Conservation (phyloP, 2,797 vertebrate species). For the Periparus ater region DNA sequence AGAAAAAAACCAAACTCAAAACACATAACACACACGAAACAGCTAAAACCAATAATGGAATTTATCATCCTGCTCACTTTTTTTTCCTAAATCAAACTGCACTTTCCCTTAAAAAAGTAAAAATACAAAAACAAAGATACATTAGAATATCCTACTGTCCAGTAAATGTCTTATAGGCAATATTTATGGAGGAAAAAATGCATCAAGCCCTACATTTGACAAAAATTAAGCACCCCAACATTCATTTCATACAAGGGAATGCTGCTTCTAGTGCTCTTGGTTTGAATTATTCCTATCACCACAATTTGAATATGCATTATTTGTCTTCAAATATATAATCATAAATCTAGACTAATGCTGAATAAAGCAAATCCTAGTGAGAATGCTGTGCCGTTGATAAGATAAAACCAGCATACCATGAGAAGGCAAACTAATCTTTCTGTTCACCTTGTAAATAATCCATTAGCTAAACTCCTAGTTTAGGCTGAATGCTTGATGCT, state of each 20-base stretch:
- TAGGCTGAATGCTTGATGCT: constrained; percentile 23
- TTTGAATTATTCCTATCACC: constrained; percentile 13
- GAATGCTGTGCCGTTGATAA: background rate
- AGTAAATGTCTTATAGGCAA: constrained; percentile 52
- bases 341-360: constrained; percentile 34
- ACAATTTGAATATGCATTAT: background rate
- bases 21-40: background rate
- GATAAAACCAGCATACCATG: constrained; percentile 13
- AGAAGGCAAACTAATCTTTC: constrained; percentile 52
- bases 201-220: background rate
- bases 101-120: constrained; percentile 37
- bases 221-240: constrained; percentile 32
- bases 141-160: constrained; percentile 49
- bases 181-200: constrained; percentile 36
- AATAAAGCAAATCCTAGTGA: constrained; percentile 5
- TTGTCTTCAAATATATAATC: constrained; percentile 22
- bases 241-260: constrained; percentile 43
- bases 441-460: constrained; percentile 43
- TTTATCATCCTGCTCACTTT: background rate
- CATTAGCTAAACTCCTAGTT: constrained; percentile 43
- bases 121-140: constrained; percentile 44
- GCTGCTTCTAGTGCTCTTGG: background rate
- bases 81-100: background rate
- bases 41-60: constrained; percentile 1
- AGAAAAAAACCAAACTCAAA: background rate